Conservation (phyloP, 2,113 vertebrate species). For the Sylvietta virens region DNA sequence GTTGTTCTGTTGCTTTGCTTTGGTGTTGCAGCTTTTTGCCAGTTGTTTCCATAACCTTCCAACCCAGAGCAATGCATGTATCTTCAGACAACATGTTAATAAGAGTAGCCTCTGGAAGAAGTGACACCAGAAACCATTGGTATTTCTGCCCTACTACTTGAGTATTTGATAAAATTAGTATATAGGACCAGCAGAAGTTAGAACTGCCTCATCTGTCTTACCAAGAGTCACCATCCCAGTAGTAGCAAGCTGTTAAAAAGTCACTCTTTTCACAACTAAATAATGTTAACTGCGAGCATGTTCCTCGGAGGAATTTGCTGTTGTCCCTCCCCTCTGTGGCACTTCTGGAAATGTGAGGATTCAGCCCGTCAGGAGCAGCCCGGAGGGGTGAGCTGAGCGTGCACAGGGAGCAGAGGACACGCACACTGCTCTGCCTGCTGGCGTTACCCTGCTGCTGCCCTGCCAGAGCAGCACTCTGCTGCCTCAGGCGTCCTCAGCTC, state of each 20-base stretch:
- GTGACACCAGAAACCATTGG: neutral
- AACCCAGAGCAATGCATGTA: neutral
- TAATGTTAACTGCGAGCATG: neutral
- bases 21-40: neutral
- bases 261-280: neutral
- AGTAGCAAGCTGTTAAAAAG: neutral
- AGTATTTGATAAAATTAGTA: neutral
- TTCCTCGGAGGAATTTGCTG: neutral
- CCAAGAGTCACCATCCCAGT: neutral
- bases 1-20: neutral
- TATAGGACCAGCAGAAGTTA: neutral
- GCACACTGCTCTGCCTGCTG: neutral
- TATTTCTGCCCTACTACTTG: neutral
- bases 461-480: neutral
- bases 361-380: accelerated
- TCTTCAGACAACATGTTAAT: neutral
- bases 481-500: accelerated
- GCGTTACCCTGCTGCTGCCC: neutral
- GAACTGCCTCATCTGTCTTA: neutral
- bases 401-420: neutral
- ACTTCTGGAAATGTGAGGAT: neutral
- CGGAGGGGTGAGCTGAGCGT: neutral
- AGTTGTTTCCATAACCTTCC: neutral
- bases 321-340: neutral
- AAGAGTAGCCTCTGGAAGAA: neutral